These are phyloP conservation scores for Cephus cinctus DNA, from an alignment of 1,140 invertebrate genomes.

Conservation along the genomic window DNA sequence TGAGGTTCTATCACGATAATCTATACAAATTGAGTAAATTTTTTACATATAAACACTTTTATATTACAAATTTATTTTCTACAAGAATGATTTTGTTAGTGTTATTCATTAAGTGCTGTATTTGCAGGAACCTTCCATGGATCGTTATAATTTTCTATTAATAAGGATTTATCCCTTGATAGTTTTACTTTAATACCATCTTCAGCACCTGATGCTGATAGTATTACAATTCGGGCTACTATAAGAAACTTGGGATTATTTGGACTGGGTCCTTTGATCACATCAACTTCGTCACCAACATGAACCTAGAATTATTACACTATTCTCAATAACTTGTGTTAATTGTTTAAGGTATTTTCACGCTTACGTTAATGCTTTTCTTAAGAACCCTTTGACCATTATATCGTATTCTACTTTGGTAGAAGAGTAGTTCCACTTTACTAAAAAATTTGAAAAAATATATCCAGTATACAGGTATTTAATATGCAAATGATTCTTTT, in stretches of 20 bases:
- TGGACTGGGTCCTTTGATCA: conserved; percentile 59
- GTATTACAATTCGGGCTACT: conserved; percentile 62
- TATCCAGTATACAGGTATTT: conserved; percentile 1
- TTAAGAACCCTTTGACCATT: conserved; percentile 68
- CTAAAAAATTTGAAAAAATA: conserved; percentile 45
- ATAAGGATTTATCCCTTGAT: conserved; percentile 60
- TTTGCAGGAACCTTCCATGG: no score
- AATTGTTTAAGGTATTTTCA: conserved; percentile 15
- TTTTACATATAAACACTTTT: no score
- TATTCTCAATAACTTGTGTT: not conserved
- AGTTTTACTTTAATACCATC: conserved; percentile 57
- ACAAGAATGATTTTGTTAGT: no score
- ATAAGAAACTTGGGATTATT: conserved; percentile 62
- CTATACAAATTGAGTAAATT: no score
- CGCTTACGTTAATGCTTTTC: conserved; percentile 61
- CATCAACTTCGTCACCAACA: conserved; percentile 66
- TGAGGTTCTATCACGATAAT: no score
- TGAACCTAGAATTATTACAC: conserved; percentile 43
- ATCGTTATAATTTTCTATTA: conserved; percentile 63
- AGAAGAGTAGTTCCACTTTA: conserved; percentile 67
- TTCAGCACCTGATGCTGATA: conserved; percentile 49
- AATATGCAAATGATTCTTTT: not conserved
- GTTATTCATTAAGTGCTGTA: no score
- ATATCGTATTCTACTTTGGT: conserved; percentile 65
- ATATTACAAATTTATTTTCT: no score